These are phyloP conservation scores for Malurus alboscapulatus DNA, from an alignment of 2,113 vertebrate genomes.

Conservation along the genomic window DNA sequence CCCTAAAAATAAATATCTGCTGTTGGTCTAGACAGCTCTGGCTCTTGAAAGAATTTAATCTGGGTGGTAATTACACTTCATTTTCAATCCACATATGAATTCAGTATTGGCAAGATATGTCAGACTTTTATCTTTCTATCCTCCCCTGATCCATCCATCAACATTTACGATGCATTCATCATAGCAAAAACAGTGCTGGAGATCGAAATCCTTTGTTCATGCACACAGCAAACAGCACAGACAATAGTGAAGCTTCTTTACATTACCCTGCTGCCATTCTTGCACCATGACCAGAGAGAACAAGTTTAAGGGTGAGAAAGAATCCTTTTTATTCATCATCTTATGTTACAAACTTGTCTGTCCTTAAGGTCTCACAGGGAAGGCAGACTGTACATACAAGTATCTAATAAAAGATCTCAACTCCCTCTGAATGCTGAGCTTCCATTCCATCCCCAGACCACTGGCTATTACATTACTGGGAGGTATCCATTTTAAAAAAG, in stretches of 20 bases:
- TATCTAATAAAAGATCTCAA: conserved; percentile 6
- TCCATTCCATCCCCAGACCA: conserved; percentile 45
- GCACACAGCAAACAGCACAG: neutral
- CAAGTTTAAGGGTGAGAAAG: neutral
- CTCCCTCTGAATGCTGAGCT: neutral
- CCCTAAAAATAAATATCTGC: conserved; percentile 59
- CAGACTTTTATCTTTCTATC: conserved; percentile 2
- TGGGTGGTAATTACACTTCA: conserved; percentile 30
- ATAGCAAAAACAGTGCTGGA: neutral
- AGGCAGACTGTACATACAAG: neutral
- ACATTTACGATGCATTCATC: conserved; percentile 3
- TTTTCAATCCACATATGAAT: neutral
- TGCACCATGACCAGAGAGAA: neutral
- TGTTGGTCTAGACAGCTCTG: conserved; percentile 41
- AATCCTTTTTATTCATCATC: neutral
- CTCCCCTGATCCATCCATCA: conserved; percentile 10
- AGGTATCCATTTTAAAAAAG: conserved; percentile 41
- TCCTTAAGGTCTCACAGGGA: neutral
- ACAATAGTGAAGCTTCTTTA: neutral
- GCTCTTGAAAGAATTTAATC: conserved; percentile 52
- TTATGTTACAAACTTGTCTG: neutral
- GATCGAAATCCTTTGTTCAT: neutral
- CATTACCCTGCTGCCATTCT: neutral
- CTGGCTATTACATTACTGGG: conserved; percentile 42
- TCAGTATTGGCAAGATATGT: neutral